phyloP scores from a whole-genome alignment of 2,797 vertebrate species.

The Hydrophis major region DNA sequence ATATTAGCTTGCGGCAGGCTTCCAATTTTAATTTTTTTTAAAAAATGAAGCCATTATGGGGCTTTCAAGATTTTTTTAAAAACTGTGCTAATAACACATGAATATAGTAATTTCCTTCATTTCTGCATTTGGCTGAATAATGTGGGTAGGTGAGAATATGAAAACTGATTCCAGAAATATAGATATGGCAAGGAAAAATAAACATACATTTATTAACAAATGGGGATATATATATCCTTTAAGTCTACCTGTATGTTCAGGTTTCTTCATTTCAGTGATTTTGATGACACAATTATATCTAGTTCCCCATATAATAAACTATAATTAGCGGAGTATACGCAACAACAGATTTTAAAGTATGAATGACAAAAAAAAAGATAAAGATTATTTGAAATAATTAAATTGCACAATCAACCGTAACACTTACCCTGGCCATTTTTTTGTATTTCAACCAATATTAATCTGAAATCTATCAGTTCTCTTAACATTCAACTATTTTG shows the following conservation, averaged over 20 bases:
- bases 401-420: not conserved
- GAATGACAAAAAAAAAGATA: not conserved
- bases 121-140: not conserved
- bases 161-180: not conserved
- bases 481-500: not conserved
- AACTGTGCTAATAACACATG: not conserved
- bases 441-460: not conserved
- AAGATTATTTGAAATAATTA: not conserved
- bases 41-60: not conserved
- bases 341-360: not conserved
- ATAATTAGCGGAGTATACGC: not conserved
- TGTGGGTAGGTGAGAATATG: not conserved
- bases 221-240: not conserved
- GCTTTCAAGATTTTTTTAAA: not conserved
- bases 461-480: not conserved
- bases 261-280: not conserved
- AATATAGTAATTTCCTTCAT: not conserved
- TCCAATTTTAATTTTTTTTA: not conserved
- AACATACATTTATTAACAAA: not conserved
- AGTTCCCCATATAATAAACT: not conserved
- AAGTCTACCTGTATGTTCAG: not conserved
- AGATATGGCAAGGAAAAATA: not conserved
- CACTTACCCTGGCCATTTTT: not conserved
- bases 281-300: not conserved
- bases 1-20: conserved; percentile 7